These are phyloP conservation scores for Melanocharis versteri DNA, from an alignment of 2,113 vertebrate species.

Conservation along the genomic window DNA sequence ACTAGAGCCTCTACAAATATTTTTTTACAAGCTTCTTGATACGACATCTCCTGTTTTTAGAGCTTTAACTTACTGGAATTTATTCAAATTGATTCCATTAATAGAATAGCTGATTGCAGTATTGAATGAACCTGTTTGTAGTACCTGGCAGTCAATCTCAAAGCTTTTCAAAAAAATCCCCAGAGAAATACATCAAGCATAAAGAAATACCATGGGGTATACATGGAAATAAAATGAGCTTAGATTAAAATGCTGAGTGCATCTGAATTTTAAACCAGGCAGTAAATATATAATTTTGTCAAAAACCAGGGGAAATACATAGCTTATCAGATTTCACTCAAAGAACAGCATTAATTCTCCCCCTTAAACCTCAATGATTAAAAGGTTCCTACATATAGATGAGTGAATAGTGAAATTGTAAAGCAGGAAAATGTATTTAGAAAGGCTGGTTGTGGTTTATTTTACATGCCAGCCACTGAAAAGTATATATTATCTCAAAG, in stretches of 20 bases:
- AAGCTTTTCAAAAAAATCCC: slow-evolving; percentile 27
- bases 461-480: not conserved
- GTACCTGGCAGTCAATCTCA: slow-evolving; percentile 38
- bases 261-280: not conserved
- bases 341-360: not conserved
- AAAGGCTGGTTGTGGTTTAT: not conserved
- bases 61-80: not conserved
- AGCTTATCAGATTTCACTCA: not conserved
- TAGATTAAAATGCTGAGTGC: not conserved
- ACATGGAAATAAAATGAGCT: slow-evolving; percentile 7
- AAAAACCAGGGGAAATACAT: not conserved
- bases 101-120: slow-evolving; percentile 42
- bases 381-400: not conserved
- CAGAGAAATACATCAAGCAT: slow-evolving; percentile 25
- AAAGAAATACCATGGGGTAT: not conserved
- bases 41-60: not conserved
- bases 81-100: slow-evolving; percentile 53
- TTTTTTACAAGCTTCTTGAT: not conserved
- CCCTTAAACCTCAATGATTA: not conserved
- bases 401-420: not conserved
- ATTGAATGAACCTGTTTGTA: slow-evolving; percentile 43
- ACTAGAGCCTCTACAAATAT: not conserved
- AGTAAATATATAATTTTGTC: not conserved
- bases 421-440: not conserved
- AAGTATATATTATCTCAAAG: not conserved